A percentile compares a stretch with the other conserved stretches of the same genome.
Evolutionary conservation across 2,888 invertebrate genomes (phyloP).

Genomic region (Pherbina coryleti): DNA sequence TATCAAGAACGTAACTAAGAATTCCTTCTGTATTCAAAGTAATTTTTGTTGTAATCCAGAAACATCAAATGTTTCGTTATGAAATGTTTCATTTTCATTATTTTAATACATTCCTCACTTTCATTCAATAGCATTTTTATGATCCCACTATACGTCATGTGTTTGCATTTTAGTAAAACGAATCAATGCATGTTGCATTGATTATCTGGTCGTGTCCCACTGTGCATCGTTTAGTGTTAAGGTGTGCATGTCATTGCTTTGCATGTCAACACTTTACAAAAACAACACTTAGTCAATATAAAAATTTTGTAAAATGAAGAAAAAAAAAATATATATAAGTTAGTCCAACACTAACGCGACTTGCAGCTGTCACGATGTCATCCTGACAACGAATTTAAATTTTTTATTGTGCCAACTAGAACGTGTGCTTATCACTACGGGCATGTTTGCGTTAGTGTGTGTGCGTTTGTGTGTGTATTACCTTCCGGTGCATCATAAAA

Average conservation of each 20-base stretch:
- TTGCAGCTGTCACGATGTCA: constrained; percentile 12
- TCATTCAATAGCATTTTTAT: no score
- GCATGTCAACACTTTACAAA: constrained; percentile 8
- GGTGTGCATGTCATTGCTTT: constrained; percentile 6
- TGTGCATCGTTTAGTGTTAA: not conserved
- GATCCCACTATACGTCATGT: not conserved
- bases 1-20: no score
- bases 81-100: no score
- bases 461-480: not conserved
- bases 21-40: no score
- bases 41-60: no score
- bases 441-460: not conserved
- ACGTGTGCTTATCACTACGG: not conserved
- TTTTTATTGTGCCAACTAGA: not conserved
- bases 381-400: not conserved
- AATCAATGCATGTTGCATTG: not conserved
- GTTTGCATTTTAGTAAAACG: not conserved
- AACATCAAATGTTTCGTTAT: no score
- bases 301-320: not conserved
- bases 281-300: not conserved
- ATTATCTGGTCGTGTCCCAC: not conserved
- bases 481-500: constrained; percentile 21
- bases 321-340: not conserved
- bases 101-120: no score
- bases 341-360: not conserved